Conservation (phyloP, 2,113 vertebrate species). For the Gavialis gangeticus region DNA sequence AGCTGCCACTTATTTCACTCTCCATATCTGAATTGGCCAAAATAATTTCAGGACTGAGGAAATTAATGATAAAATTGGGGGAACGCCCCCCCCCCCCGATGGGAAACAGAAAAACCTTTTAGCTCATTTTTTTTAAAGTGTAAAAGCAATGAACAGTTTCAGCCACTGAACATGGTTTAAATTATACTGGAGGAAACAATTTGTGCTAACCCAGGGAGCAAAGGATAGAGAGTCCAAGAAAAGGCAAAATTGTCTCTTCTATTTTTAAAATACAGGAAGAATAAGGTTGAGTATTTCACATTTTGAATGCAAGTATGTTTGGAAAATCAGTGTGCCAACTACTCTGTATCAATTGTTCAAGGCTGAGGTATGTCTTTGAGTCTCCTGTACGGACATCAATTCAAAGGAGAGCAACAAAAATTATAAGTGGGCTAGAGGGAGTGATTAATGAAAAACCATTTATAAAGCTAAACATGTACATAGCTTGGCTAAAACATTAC, state of each 20-base stretch:
- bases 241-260: constrained; percentile 4
- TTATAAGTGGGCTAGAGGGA: not conserved
- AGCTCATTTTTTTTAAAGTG: not conserved
- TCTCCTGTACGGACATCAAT: not conserved
- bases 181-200: not conserved
- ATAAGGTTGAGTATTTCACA: constrained; percentile 13
- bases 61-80: not conserved
- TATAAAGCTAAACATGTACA: constrained; percentile 3
- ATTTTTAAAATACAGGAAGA: constrained; percentile 8
- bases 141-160: not conserved
- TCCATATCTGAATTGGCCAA: not conserved
- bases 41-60: not conserved
- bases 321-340: constrained; percentile 12
- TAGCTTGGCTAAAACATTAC: not conserved
- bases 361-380: not conserved
- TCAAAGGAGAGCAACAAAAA: constrained; percentile 17
- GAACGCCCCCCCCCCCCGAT: not conserved
- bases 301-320: not conserved
- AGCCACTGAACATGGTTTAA: not conserved
- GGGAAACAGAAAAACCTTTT: not conserved
- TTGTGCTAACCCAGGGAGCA: not conserved
- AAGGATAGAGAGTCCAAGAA: not conserved
- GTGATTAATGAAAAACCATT: not conserved
- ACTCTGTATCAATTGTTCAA: not conserved
- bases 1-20: not conserved